Evolutionary conservation across 2,888 invertebrate genomes (phyloP), one percentile per base, ranked within the genome.

Genomic region (Trichogramma evanescens): DNA sequence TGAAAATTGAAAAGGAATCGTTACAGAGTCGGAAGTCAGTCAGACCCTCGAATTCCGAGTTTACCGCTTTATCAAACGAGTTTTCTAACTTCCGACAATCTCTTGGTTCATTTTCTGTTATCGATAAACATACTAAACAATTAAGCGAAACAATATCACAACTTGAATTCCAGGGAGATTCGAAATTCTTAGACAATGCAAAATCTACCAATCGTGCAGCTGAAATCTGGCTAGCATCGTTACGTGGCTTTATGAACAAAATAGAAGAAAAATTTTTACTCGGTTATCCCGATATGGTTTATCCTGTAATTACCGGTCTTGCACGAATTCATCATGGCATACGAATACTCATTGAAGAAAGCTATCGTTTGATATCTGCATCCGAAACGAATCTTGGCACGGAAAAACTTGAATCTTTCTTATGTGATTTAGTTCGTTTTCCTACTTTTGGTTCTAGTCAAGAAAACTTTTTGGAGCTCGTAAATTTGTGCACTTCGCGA

Each of bases 241-340:
- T 83, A 6, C 79, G 81, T 58, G 80, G 80, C 44, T 86, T 87
- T 70, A 80, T 81, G 49, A 80, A 80, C 54, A 82, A 82, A 69
- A 72, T 87, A 40, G 80, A 85, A 39, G 75, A 70, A 4, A 76
- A 75, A 0, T 89, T 85, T 71, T 79, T 82, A 0, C 80, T 83
- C 3, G 84, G 85, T n/a, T 93, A 91, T 72, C 88, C 89, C 0
- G 95, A 95, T 74, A 80, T 95, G 56, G 82, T 88, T 0, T 82
- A 85, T 62, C 91, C 93, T 0, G 78, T 93, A 13, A 80, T 88
- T 54, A 81, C 83, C 58, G 87, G 88, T 0, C 73, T 91, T 6
- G 81, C 85, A 0, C 87, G 89, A 78, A 82, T 90, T 62, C 78
- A 83, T 2, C 85, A 84, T 65, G 88, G 89, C 3, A 78, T 87